Evolutionary conservation across 2,888 invertebrate species (phyloP), one percentile per base, ranked within the genome.

Genomic region (Nemapogon koenigi): DNA sequence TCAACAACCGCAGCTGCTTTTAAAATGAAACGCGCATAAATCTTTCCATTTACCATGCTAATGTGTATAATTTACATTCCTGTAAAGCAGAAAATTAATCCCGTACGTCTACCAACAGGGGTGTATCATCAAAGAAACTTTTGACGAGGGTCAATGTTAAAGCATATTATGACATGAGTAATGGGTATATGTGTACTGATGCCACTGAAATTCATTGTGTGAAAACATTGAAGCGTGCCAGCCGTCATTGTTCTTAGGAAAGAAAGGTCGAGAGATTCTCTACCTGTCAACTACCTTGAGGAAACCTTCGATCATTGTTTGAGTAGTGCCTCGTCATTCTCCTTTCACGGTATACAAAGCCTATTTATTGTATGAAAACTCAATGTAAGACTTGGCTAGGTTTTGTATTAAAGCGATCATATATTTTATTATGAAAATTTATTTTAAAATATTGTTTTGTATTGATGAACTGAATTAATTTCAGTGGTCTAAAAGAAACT

Each of bases 91-190:
- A 55, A 57, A 59, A 58, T 60, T 59, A 57, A 54, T 57, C 48
- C 51, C 36, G 41, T 39, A 44, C 49, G 42, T 40, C 41, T 39
- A 37, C 46, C 46, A 50, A 54, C 53, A 47, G 49, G 54, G 52
- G 49, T 49, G 47, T 35, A 49, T 47, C 50, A 53, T 57, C 53
- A 58, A 57, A 57, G 56, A 60, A 62, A 60, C 47, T 59, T 61
- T 55, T 62, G 62, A 64, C 55, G 51, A 62, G 64, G 64, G 65
- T 64, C 59, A 56, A 50, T 54, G 50, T 53, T 62, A 57, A 61
- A 19, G 19, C 33, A 33, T 33, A 33, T 33, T 33, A 33, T 33
- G 33, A 33, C 19, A 33, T 33, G 33, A 33, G 19, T 33, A 33
- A 33, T 33, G 33, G 16, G 19, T 19, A 22, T 22, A 22, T 22